Percentiles rank a stretch among this genome's conserved stretches.
phyloP scores from a whole-genome alignment of 2,888 invertebrate species.

The Drosophila niveifrons region DNA sequence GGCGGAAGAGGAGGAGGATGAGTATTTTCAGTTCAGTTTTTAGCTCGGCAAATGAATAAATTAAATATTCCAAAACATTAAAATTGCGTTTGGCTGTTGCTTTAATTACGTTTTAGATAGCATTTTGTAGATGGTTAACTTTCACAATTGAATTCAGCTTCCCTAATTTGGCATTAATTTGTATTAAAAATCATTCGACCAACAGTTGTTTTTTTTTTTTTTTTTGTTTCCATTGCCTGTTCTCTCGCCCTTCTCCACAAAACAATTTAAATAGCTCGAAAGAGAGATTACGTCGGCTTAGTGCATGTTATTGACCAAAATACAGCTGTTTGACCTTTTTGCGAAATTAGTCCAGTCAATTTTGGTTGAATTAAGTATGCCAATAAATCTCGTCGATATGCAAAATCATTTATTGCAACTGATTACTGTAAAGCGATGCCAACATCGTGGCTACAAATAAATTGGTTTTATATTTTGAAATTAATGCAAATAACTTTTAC shows the following conservation, averaged over 20 bases:
- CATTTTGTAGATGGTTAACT: conserved; percentile 11
- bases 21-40: conserved; percentile 27
- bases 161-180: conserved; percentile 27
- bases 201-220: neutral
- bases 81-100: conserved; percentile 42
- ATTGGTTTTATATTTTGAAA: too few species aligned
- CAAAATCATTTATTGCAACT: neutral
- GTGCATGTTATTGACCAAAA: conserved; percentile 34
- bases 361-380: conserved; percentile 26
- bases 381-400: conserved; percentile 12
- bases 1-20: neutral
- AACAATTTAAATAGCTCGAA: conserved; percentile 27
- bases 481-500: too few species aligned
- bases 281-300: conserved; percentile 36
- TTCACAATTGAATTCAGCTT: conserved; percentile 14
- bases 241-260: neutral
- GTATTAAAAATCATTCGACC: conserved; percentile 17
- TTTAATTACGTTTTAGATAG: conserved; percentile 48
- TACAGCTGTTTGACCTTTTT: conserved; percentile 28
- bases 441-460: too few species aligned
- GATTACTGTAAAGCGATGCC: too few species aligned
- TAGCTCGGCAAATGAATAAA: conserved; percentile 70
- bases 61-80: conserved; percentile 63
- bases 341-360: conserved; percentile 28
- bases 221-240: too few species aligned